Base-by-base conservation (phyloP, 2,888 invertebrate species). In the Subacronicta megacephala region DNA sequence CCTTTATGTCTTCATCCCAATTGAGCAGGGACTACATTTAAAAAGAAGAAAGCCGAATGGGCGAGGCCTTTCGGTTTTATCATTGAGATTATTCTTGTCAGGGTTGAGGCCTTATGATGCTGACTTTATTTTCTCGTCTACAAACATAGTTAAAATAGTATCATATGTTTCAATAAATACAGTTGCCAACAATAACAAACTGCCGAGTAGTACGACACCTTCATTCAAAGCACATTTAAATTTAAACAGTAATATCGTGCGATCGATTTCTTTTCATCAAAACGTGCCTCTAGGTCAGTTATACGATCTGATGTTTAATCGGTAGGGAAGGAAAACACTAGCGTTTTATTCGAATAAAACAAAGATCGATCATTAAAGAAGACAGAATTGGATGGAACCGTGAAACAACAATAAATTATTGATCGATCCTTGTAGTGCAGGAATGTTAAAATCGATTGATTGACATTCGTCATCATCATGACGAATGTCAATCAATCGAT, bases 1-100 rank as follows among this genome's bases (percentile, higher is more conserved):
- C 76, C 73, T 79, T 74, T 70, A 74, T 75, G 64, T 65, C 71
- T 73, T 78, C 73, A 75, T 77, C 61, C 43, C 72, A 70, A 78
- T 80, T 80, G 75, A 58, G 47, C 56, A 51, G 72, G 59, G 69
- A 74, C 57, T 70, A 69, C 50, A 49, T 77, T 78, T 79, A 72
- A 68, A 66, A 66, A 62, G 70, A 64, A 62, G 55, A 73, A 76
- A 75, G 71, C 75, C 62, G 52, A 61, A 53, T 45, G 62, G 62
- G 40, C 54, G 51, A 63, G 62, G 72, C 68, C 47, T 59, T 66
- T 50, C 38, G 23, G 44, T 46, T 52, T 56, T 49, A 53, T 63
- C 55, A 38, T 46, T n/a, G 35, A 41, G 38, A 18, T 56, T 64
- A 46, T 66, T 47, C 41, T 15, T 49, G 44, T 62, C 56, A 65